Evolutionary conservation across 2,888 invertebrate genomes (phyloP), one percentile per base, ranked within the genome.

Genomic region (Augiades crinisus): DNA sequence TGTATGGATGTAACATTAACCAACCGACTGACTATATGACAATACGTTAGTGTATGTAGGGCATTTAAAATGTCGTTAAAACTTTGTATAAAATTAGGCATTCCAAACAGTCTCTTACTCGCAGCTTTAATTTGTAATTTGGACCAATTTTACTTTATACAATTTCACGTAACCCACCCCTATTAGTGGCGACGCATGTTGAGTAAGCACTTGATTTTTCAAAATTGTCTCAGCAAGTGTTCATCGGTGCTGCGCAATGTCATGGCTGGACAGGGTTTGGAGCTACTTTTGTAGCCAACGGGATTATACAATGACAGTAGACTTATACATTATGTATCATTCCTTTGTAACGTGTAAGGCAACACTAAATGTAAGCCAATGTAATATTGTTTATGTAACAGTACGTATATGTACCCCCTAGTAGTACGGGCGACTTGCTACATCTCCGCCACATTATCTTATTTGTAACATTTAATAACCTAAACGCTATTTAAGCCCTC

Each of bases 211-310:
- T 34, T 34, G 30, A 27, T n/a, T 43, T 30, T n/a, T 5, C 30
- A 19, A 22, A 14, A n/a, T n/a, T 17, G 34, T 40, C 65, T 60
- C 68, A 73, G 2, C 36, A 16, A 73, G 82, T 84, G 81, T 84
- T 79, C 74, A 78, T 72, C 74, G 86, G 83, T 85, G 86, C 82
- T 86, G 74, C 75, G 62, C 76, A 78, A 75, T 75, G 76, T 63
- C 70, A 63, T 68, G 72, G 73, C 58, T 60, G 72, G 81, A 81
- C 81, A 84, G 84, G 85, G 84, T 70, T 67, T 64, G 64, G 67
- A n/a, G 61, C 64, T 78, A 76, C 75, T 75, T 34, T 76, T 72
- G 74, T 77, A 77, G 68, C 63, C 63, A 59, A 61, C 62, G 66
- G 63, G 69, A 62, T 70, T 72, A 65, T 67, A 68, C 65, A 65